Base-by-base conservation (phyloP, 2,797 vertebrate genomes). In the Scomberomorus guttatus region DNA sequence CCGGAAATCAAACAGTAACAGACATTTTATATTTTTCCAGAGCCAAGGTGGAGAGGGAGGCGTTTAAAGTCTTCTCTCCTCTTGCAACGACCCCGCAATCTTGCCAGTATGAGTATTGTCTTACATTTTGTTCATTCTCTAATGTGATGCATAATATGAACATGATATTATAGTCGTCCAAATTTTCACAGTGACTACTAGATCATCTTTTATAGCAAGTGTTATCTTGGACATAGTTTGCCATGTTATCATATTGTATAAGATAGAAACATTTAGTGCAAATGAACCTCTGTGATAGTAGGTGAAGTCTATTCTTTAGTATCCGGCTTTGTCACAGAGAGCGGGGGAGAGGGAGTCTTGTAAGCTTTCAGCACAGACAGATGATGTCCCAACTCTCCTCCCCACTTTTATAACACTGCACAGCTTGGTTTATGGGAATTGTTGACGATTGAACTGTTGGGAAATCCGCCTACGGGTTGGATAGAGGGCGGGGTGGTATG, bases 401-500 rank as follows among this genome's bases (percentile, higher is more conserved):
- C 51, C 66, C 68, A 1, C 13, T 77, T 89, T 87, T 87, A 82
- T 75, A 58, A 75, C 17, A 1, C 6, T 2, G 34, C 48, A 64
- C 0, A 0, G 4, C 48, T 52, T 24, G 72, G 79, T 93, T 93
- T 89, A 94, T 88, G 80, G 27, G 57, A 37, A 24, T 32, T 10
- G 42, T 66, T 79, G 81, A 82, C 77, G 77, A 89, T 93, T 86
- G 90, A 88, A 77, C 79, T 50, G 62, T 88, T 89, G 80, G 69
- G 87, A 87, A 88, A 93, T 80, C 11, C 25, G 54, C n/a, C 48
- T 32, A 52, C 4, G 1, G 24, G n/a, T 3, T 54, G 57, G 14
- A 42, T 0, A 7, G 37, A 63, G 17, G 65, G 70, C 0, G 27
- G n/a, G n/a, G 20, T 9, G 22, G 27, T 29, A 17, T 59, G 68